Evolutionary conservation across 2,113 vertebrate species (phyloP), one percentile per base, ranked within the genome.

Genomic region (Tetraodon nigroviridis): DNA sequence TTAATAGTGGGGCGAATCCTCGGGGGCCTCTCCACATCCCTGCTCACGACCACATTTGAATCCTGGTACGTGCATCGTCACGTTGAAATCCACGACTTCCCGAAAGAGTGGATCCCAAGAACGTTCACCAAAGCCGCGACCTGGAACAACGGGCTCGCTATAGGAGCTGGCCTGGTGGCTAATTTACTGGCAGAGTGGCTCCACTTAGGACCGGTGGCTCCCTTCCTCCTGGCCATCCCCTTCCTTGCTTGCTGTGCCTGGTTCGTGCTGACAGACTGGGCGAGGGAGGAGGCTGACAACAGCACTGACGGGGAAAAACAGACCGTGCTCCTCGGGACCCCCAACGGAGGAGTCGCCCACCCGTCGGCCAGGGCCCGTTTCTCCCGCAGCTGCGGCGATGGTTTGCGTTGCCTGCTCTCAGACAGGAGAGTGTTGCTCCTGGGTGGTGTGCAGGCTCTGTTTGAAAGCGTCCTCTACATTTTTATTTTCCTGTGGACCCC

Each of bases 401-500:
- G 92, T 1, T 73, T 98, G 45, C 92, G 91, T 46, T 93, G 94
- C 69, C 86, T 98, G 59, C 83, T 97, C 24, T 89, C 92, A 0
- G 93, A 98, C 77, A 91, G 87, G 6, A 92, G 93, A 0, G 92
- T 98, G 32, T 80, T 98, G 57, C 88, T 98, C 4, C 52, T 98
- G 41, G 95, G 94, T 22, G 91, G 88, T 46, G 91, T 97, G 55
- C 94, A 98, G 72, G 94, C 95, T 20, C 82, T 97, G 51, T 98
- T 97, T 60, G 95, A 98, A 81, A 96, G 95, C 32, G 92, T 95
- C 44, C 86, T 98, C 21, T 96, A 94, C 78, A 95, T 98, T 72
- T 98, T 98, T 82, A 88, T 98, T 64, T 98, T 98, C 75, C 90
- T 98, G 16, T 98, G 95, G 95, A 98, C 95, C 0, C 95, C 95